Percentiles rank a stretch among this genome's conserved stretches.
Evolutionary conservation across 2,888 invertebrate genomes (phyloP).

Genomic region (Dysmachus trigonus): DNA sequence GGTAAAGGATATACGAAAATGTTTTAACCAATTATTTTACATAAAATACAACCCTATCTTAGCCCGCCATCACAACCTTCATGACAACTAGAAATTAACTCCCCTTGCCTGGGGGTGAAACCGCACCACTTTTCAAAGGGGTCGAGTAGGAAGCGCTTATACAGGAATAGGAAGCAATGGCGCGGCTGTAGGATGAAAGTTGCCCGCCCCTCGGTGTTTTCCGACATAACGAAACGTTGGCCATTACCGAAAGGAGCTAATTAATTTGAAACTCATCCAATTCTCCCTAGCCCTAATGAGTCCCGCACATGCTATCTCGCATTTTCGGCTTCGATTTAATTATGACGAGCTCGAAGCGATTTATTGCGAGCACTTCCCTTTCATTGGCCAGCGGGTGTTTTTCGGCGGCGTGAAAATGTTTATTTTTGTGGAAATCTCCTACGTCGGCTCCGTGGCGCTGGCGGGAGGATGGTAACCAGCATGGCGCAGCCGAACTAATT

Average conservation of each 20-base stretch:
- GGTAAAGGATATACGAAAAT: background rate
- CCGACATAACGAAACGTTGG: background rate
- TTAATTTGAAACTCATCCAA: conserved; percentile 34
- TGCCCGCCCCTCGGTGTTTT: background rate
- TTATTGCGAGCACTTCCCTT: conserved; percentile 9
- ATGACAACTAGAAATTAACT: background rate
- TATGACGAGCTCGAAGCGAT: conserved; percentile 28
- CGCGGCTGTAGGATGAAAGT: background rate
- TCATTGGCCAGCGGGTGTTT: background rate
- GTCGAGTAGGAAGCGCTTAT: too few species aligned
- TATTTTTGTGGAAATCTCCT: conserved; percentile 8
- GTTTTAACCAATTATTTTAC: background rate
- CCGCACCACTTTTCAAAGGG: background rate
- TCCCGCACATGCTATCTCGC: conserved; percentile 31
- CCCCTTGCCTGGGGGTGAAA: background rate
- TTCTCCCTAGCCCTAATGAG: conserved; percentile 25
- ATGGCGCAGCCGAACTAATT: conserved; percentile 1
- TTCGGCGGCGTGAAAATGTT: conserved; percentile 8
- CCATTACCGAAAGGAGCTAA: conserved; percentile 19
- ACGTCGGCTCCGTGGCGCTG: background rate
- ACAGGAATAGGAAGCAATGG: background rate
- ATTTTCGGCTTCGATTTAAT: conserved; percentile 38
- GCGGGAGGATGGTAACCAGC: background rate
- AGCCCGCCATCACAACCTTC: background rate
- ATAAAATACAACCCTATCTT: background rate